A percentile compares a stretch with the other conserved stretches of the same genome.
These are phyloP conservation scores for Micronycteris hirsuta DNA, from an alignment of 2,113 vertebrate genomes.

Conservation along the genomic window DNA sequence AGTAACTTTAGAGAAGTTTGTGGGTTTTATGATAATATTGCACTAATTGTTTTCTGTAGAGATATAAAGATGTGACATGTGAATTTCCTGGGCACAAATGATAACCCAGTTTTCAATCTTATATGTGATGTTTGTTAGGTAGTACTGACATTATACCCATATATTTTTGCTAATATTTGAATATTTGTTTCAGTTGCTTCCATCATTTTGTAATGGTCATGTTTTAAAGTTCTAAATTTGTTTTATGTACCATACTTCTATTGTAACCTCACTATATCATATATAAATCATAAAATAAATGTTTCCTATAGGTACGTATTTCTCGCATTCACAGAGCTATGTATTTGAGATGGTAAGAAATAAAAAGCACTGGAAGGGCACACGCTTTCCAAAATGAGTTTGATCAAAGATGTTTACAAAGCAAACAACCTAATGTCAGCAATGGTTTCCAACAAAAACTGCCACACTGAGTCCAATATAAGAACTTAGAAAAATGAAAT, in stretches of 20 bases:
- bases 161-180: neutral
- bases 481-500: neutral
- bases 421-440: constrained; percentile 47
- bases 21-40: neutral
- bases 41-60: neutral
- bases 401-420: constrained; percentile 58
- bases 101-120: neutral
- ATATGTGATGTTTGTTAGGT: neutral
- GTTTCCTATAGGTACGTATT: neutral
- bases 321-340: neutral
- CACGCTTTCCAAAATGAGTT: constrained; percentile 52
- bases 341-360: neutral
- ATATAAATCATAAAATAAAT: neutral
- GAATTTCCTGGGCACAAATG: neutral
- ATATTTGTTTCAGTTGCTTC: neutral
- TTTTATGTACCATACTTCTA: neutral
- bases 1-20: neutral
- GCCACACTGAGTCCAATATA: neutral
- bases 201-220: neutral
- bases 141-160: neutral
- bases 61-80: neutral
- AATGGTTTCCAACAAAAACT: constrained; percentile 43
- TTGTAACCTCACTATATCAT: neutral
- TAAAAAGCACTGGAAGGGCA: neutral
- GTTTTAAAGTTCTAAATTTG: constrained; percentile 18